Percentiles rank a stretch among this genome's conserved stretches.
Evolutionary conservation across 2,888 invertebrate genomes (phyloP).

Genomic region (Seladonia tumulorum): DNA sequence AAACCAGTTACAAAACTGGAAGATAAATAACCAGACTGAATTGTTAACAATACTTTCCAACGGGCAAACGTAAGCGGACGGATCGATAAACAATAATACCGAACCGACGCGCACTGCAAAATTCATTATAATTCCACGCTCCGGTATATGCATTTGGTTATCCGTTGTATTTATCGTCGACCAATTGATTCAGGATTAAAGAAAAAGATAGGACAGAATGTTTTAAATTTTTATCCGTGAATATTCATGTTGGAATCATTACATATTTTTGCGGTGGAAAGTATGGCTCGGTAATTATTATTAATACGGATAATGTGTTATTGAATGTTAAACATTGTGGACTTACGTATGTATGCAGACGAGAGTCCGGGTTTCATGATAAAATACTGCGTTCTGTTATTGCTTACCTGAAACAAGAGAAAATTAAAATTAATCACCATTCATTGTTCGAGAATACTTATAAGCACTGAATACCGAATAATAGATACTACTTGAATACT

Average conservation of each 20-base stretch:
- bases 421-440: not conserved
- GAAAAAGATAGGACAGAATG: not conserved
- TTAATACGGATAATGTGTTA: not conserved
- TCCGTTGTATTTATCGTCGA: not conserved
- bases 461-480: not conserved
- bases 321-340: not conserved
- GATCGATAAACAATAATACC: constrained; percentile 13
- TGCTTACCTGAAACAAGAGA: constrained; percentile 13
- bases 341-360: not conserved
- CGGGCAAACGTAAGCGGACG: not conserved
- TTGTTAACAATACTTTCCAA: constrained; percentile 33
- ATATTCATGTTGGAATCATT: not conserved
- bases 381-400: not conserved
- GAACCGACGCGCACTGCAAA: constrained; percentile 12
- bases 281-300: not conserved
- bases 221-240: not conserved
- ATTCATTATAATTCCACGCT: not conserved
- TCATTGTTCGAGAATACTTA: not conserved
- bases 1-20: constrained; percentile 34
- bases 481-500: no score
- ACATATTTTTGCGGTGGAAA: not conserved
- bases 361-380: not conserved
- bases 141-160: not conserved
- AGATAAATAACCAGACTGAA: constrained; percentile 40
- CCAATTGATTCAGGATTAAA: not conserved